Percentiles rank a stretch among this genome's conserved stretches.
These are phyloP conservation scores for Cavia aperea DNA, from an alignment of 2,113 vertebrate species.

Conservation along the genomic window DNA sequence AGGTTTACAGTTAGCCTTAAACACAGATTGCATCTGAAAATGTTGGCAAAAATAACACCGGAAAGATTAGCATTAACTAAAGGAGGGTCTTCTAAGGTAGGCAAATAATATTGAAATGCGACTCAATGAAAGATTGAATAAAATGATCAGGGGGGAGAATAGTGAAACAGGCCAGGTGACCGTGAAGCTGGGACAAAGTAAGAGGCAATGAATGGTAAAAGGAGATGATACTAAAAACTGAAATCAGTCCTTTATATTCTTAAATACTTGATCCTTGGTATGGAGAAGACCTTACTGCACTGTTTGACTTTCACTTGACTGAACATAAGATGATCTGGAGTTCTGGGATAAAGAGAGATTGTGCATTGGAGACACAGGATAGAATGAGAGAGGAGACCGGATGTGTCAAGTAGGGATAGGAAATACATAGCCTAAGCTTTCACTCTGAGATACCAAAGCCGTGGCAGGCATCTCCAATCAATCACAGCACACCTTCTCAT, in stretches of 20 bases:
- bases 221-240: not conserved
- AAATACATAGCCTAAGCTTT: not conserved
- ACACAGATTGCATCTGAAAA: not conserved
- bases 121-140: not conserved
- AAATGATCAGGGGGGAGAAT: not conserved
- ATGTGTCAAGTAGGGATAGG: not conserved
- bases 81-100: not conserved
- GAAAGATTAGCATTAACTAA: not conserved
- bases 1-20: not conserved
- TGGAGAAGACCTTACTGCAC: not conserved
- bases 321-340: not conserved
- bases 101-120: not conserved
- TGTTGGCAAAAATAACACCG: not conserved
- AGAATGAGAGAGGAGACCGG: not conserved
- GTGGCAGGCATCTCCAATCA: conserved; percentile 19
- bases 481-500: conserved; percentile 19
- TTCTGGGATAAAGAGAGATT: not conserved
- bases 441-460: not conserved
- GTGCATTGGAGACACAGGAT: not conserved
- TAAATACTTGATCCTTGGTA: not conserved
- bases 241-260: not conserved
- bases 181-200: not conserved
- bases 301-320: not conserved
- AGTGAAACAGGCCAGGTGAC: not conserved
- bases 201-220: not conserved